These are phyloP conservation scores for Hycleus phaleratus DNA, from an alignment of 1,140 invertebrate genomes.

Conservation along the genomic window DNA sequence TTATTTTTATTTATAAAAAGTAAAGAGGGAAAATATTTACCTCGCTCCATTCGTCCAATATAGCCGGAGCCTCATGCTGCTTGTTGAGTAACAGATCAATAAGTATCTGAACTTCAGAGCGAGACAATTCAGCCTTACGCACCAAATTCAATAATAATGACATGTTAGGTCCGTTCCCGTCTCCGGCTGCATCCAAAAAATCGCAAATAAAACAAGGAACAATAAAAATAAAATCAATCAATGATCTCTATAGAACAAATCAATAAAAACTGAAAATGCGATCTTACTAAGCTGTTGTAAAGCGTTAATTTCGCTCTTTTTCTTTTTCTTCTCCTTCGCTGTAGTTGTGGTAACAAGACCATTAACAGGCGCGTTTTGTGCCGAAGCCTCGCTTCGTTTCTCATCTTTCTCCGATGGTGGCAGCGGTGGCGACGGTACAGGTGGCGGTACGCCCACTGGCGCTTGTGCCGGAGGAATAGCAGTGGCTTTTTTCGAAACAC, in stretches of 20 bases:
- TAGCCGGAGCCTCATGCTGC: constrained; percentile 65
- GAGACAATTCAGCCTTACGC: constrained; percentile 68
- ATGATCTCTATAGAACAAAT: neutral
- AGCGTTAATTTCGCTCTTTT: constrained; percentile 46
- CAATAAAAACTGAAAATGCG: neutral
- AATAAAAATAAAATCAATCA: constrained; percentile 4
- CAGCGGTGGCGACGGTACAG: constrained; percentile 11
- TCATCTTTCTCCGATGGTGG: neutral
- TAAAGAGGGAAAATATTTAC: constrained; percentile 37
- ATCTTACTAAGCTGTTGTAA: constrained; percentile 45
- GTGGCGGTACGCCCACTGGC: constrained; percentile 14
- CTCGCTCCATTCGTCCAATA: constrained; percentile 79
- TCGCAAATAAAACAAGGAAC: constrained; percentile 15
- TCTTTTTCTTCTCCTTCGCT: constrained; percentile 46
- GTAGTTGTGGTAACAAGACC: constrained; percentile 15
- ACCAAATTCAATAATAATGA: constrained; percentile 64
- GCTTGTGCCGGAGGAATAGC: constrained; percentile 32
- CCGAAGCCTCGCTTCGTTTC: neutral
- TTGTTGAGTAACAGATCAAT: constrained; percentile 84
- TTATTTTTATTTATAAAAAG: neutral
- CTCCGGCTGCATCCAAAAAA: constrained; percentile 44
- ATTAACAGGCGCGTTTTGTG: constrained; percentile 21
- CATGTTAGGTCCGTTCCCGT: constrained; percentile 56
- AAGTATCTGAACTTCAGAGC: constrained; percentile 77
- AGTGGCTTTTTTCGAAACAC: constrained; percentile 15